Evolutionary conservation across 2,888 invertebrate species (phyloP).

Genomic region (Trichogramma dendrolimi): DNA sequence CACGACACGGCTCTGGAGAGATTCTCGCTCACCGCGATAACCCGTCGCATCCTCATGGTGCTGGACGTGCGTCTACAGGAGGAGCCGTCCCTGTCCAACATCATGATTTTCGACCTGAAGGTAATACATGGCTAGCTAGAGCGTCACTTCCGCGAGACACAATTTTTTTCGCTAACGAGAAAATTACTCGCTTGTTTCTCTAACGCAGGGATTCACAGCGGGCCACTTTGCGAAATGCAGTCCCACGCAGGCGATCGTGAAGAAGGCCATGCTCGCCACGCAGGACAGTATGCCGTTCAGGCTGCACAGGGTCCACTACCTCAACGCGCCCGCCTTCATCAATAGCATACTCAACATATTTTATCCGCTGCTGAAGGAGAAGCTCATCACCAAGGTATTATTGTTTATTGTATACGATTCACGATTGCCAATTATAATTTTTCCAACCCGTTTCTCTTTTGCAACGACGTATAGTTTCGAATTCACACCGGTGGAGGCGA

Average conservation of each 20-base stretch:
- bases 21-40: slow-evolving; percentile 43
- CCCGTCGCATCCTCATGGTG: slow-evolving; percentile 47
- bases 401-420: neutral
- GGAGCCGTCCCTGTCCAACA: slow-evolving; percentile 46
- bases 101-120: slow-evolving; percentile 49
- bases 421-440: neutral
- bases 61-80: slow-evolving; percentile 46
- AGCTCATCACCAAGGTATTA: slow-evolving; percentile 46
- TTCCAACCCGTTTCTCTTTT: slow-evolving; percentile 6
- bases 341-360: slow-evolving; percentile 43
- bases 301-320: slow-evolving; percentile 42
- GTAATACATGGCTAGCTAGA: slow-evolving; percentile 32
- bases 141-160: neutral
- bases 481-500: slow-evolving; percentile 49
- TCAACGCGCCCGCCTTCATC: slow-evolving; percentile 45
- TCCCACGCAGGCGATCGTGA: slow-evolving; percentile 44
- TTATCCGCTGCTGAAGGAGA: slow-evolving; percentile 47
- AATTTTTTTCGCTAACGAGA: neutral
- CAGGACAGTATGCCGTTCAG: slow-evolving; percentile 51
- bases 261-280: slow-evolving; percentile 46
- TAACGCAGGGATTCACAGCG: slow-evolving; percentile 45
- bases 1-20: slow-evolving; percentile 40
- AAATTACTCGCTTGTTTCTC: slow-evolving; percentile 10
- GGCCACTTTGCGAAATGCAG: slow-evolving; percentile 46
- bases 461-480: slow-evolving; percentile 41